Base-by-base conservation (phyloP, 2,888 invertebrate genomes). In the Salpingus planirostris region DNA sequence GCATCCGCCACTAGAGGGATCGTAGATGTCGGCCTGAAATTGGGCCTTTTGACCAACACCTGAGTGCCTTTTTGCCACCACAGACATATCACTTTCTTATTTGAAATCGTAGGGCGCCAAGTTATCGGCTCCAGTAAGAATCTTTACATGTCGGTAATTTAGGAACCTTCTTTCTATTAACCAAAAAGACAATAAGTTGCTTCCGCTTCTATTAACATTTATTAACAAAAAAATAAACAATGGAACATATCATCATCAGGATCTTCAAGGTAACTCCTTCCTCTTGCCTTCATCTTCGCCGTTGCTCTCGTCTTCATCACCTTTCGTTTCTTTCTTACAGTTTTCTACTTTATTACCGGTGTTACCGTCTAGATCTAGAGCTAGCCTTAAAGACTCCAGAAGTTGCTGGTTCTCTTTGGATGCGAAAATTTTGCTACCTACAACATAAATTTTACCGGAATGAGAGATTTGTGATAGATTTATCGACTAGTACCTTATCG, bases 371-470 rank as follows among this genome's bases (percentile, higher is more conserved):
- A n/a, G 5, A 18, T 62, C 67, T 36, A 80, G 59, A 11, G 74
- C 78, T 54, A 70, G 67, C 47, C 72, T 72, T 38, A 81, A 70
- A 3, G 76, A 71, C 41, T 78, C 70, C 45, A 80, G 68, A 46
- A 78, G 52, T 37, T 73, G 65, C 25, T 72, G 64, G 4, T 75
- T 72, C 46, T 74, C 52, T 27, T 45, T 77, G 15, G 67, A 63
- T 51, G 73, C 68, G 42, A 73, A 72, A 44, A 71, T 60, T 65
- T 79, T 80, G 47, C 71, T 74, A 10, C 23, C 23, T 23, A 11
- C 10, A 11, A 23, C 5, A 18, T 5, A 18, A 18, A 8, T 18
- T 18, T 18, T 5, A 27, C 6, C 8, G 18, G 8, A 18, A 6
- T 18, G 5, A 18, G 18, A 18, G 5, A 18, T 18, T 18, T 18